Evolutionary conservation across 2,113 vertebrate genomes (phyloP).

Genomic region (Pachypanchax playfairii): DNA sequence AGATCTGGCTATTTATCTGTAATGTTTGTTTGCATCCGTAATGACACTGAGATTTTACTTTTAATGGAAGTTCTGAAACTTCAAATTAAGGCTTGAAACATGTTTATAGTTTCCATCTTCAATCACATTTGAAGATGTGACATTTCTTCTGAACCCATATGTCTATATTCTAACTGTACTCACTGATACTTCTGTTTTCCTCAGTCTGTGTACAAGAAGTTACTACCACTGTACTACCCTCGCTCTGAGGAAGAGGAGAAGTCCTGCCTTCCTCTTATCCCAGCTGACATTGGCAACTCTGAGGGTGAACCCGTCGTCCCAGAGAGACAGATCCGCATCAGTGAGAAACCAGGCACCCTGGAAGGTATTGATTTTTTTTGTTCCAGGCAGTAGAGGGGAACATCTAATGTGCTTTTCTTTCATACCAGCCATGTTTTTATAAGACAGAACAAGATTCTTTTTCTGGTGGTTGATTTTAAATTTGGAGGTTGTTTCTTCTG

Average conservation of each 20-base stretch:
- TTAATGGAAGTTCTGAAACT: too few relatives aligned
- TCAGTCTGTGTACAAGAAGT: slow-evolving; percentile 87
- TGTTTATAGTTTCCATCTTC: too few relatives aligned
- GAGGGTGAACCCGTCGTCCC: slow-evolving; percentile 95
- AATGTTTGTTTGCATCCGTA: too few relatives aligned
- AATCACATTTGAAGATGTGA: too few relatives aligned
- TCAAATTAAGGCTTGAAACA: too few relatives aligned
- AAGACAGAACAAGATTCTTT: not conserved
- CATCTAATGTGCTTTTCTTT: not conserved
- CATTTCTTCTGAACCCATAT: too few relatives aligned
- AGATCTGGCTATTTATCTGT: too few relatives aligned
- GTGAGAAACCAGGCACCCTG: slow-evolving; percentile 88
- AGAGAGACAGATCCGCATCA: slow-evolving; percentile 94
- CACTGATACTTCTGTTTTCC: not conserved
- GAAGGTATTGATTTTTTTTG: slow-evolving; percentile 79
- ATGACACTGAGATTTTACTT: too few relatives aligned
- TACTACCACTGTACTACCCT: slow-evolving; percentile 94
- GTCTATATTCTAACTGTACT: too few relatives aligned
- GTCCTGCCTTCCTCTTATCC: slow-evolving; percentile 83
- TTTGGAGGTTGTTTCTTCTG: not conserved
- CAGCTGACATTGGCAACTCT: slow-evolving; percentile 93
- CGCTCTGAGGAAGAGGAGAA: slow-evolving; percentile 88
- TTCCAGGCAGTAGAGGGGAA: not conserved
- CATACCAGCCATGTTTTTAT: not conserved
- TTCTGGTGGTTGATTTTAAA: not conserved